A percentile compares a stretch with the other conserved stretches of the same genome.
Evolutionary conservation across 1,140 invertebrate species (phyloP).

Genomic region (Ooceraea biroi): DNA sequence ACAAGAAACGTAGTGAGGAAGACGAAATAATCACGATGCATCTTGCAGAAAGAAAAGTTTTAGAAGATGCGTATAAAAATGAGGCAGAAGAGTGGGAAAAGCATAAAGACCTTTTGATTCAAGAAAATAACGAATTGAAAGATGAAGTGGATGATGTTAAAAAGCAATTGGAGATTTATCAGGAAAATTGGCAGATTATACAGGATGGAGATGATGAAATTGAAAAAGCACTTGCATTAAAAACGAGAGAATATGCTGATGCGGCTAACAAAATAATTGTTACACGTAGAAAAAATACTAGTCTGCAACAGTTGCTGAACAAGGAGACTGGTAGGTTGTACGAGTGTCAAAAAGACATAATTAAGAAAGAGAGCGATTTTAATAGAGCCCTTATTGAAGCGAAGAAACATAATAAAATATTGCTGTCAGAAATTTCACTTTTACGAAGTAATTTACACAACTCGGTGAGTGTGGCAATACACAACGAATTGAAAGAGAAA

Average conservation of each 20-base stretch:
- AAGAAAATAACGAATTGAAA: conserved; percentile 71
- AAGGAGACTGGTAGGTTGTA: conserved; percentile 79
- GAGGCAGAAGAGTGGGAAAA: conserved; percentile 75
- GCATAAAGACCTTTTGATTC: conserved; percentile 67
- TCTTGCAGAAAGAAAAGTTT: conserved; percentile 75
- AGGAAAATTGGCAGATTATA: conserved; percentile 71
- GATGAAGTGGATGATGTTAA: conserved; percentile 67
- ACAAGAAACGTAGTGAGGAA: conserved; percentile 59
- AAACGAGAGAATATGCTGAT: conserved; percentile 74
- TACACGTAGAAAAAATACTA: conserved; percentile 75
- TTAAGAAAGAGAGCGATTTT: conserved; percentile 75
- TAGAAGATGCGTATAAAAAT: conserved; percentile 72
- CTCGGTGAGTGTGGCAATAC: conserved; percentile 74
- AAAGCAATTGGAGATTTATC: conserved; percentile 74
- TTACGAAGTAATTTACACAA: conserved; percentile 79
- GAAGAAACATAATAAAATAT: conserved; percentile 75
- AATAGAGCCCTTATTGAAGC: conserved; percentile 78
- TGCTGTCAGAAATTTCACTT: conserved; percentile 75
- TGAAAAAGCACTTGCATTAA: conserved; percentile 68
- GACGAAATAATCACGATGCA: conserved; percentile 75
- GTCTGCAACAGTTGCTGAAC: conserved; percentile 78
- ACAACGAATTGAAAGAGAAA: conserved; percentile 80
- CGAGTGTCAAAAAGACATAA: conserved; percentile 77
- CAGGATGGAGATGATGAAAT: conserved; percentile 74
- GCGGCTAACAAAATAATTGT: conserved; percentile 68